These are phyloP conservation scores for Psittacus erithacus DNA, from an alignment of 2,113 vertebrate species.

Conservation along the genomic window DNA sequence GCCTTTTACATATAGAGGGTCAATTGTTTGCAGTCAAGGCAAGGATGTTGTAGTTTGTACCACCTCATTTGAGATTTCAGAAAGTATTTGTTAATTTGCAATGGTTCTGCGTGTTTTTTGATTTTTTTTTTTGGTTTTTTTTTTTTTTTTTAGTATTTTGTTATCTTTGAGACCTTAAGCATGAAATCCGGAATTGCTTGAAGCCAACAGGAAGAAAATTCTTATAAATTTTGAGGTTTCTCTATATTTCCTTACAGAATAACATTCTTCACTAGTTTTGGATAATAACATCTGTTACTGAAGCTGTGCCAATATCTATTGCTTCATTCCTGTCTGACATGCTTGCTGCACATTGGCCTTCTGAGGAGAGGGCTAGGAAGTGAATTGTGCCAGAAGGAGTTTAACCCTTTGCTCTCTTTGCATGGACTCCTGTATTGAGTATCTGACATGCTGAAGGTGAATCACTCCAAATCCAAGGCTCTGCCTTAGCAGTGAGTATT, in stretches of 20 bases:
- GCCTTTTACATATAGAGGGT: background rate
- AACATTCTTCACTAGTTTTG: background rate
- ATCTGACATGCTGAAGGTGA: background rate
- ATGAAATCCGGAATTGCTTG: background rate
- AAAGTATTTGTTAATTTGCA: background rate
- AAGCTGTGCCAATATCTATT: background rate
- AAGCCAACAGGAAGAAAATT: background rate
- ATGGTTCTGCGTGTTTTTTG: background rate
- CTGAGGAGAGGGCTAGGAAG: background rate
- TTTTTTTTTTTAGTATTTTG: background rate
- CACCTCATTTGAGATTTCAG: background rate
- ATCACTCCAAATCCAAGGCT: background rate
- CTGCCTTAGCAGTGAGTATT: too few relatives aligned
- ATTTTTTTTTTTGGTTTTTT: background rate
- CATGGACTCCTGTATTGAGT: background rate
- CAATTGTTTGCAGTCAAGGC: background rate
- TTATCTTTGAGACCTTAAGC: background rate
- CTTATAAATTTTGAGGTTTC: background rate
- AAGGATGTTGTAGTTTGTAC: background rate
- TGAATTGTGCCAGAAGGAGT: background rate
- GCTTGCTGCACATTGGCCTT: background rate
- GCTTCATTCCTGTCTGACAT: background rate
- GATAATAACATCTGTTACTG: background rate
- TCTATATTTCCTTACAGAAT: background rate
- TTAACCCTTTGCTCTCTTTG: background rate